Evolutionary conservation across 2,888 invertebrate species (phyloP).

Genomic region (Xanthia togata): DNA sequence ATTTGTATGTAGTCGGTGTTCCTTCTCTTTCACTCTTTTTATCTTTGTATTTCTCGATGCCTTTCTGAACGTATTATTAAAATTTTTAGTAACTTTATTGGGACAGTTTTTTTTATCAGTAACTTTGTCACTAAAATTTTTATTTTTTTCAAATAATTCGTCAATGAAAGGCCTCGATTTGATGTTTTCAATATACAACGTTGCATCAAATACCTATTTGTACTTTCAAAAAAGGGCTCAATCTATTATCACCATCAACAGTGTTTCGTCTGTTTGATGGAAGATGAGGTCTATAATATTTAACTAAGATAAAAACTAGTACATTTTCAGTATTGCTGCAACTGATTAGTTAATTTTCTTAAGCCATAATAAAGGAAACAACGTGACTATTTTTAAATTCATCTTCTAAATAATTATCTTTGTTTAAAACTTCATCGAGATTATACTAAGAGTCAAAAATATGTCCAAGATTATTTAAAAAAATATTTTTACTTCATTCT

Average conservation of each 20-base stretch:
- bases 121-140: not conserved
- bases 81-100: not conserved
- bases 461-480: not conserved
- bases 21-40: slow-evolving; percentile 88
- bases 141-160: not conserved
- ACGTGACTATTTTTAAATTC: not conserved
- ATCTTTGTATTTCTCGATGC: slow-evolving; percentile 73
- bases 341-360: slow-evolving; percentile 23
- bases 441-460: not conserved
- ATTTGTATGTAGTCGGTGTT: slow-evolving; percentile 89
- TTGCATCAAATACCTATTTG: slow-evolving; percentile 54
- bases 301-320: not conserved
- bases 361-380: slow-evolving; percentile 11
- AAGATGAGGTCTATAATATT: not conserved
- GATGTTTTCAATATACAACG: slow-evolving; percentile 33
- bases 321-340: slow-evolving; percentile 45
- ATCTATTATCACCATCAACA: not conserved
- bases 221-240: not conserved
- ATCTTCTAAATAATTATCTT: no score
- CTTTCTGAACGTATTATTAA: slow-evolving; percentile 66
- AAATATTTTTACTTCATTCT: not conserved
- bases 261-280: not conserved
- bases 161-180: slow-evolving; percentile 66
- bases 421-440: not conserved
- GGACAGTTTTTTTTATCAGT: not conserved